Evolutionary conservation across 1,140 invertebrate species (phyloP), one percentile per base, ranked within the genome.

Genomic region (Parasteatoda tepidariorum): DNA sequence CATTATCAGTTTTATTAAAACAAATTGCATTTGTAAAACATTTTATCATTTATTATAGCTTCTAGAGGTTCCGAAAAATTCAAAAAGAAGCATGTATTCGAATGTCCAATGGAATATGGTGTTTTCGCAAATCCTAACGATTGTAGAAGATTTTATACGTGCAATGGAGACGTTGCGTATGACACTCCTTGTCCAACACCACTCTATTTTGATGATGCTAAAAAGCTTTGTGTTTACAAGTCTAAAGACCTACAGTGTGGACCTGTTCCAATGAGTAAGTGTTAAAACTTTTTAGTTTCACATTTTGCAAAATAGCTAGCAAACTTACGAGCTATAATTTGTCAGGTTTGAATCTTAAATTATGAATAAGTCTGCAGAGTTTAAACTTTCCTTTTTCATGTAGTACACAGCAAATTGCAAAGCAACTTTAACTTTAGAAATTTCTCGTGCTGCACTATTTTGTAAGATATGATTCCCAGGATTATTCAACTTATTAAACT

Each of bases 211-310:
- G 96, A 97, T 88, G 95, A 97, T 86, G 92, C 95, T 81, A 94
- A 93, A 88, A 97, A 97, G 89, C 94, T 94, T 84, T 97, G 96
- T 88, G 97, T 95, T 0, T 97, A 96, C 88, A 96, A 96, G 90
- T 93, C 93, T 84, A 73, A 83, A 18, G 95, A 96, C 89, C 94
- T 95, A n/a, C 92, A 94, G 87, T 97, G 96, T 88, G 96, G 96
- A 41, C 95, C 95, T 15, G 92, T 97, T 85, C 90, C 73, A 28
- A n/a, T 73, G 3, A 84, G 74, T 84, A 81, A 67, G 83, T 84
- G 28, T 62, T 18, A 4, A 79, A n/a, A n/a, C n/a, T n/a, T n/a
- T n/a, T n/a, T n/a, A n/a, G 11, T 38, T 11, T 70, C 11, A 11
- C 15, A 18, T 18, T 41, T 15, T n/a, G 18, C 38, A 15, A 70